A percentile compares a stretch with the other conserved stretches of the same genome.
Conservation (phyloP, 2,888 invertebrate species). For the Andrena trimmerana region DNA sequence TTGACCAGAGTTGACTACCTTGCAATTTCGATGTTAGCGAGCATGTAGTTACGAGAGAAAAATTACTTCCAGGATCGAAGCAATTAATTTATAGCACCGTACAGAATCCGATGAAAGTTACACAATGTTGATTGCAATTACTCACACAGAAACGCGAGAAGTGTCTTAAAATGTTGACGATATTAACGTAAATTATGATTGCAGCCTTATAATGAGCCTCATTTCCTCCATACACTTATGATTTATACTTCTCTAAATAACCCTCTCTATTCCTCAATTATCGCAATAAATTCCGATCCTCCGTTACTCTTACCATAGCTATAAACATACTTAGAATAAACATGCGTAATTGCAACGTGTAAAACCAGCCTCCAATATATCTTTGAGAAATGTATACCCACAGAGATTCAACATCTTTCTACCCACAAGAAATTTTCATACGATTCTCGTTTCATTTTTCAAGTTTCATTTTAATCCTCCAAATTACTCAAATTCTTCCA, state of each 20-base stretch:
- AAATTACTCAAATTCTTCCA: no score
- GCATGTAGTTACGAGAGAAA: neutral
- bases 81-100: conserved; percentile 4
- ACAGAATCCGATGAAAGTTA: neutral
- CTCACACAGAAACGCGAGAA: conserved; percentile 12
- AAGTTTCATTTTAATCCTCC: no score
- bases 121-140: neutral
- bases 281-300: conserved; percentile 23
- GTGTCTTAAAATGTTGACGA: conserved; percentile 16
- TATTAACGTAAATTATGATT: conserved; percentile 22
- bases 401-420: no score
- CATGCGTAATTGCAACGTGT: no score
- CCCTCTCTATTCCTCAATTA: conserved; percentile 22
- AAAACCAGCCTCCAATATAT: no score
- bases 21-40: neutral
- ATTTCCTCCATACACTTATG: conserved; percentile 17
- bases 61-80: neutral
- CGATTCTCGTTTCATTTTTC: no score
- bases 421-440: no score
- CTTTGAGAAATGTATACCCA: no score
- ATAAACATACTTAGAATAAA: no score
- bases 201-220: conserved; percentile 6
- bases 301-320: no score
- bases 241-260: conserved; percentile 41
- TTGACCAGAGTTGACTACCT: conserved; percentile 16